Percentiles rank a stretch among this genome's conserved stretches.
Conservation (phyloP, 2,888 invertebrate species). For the Acleris literana region DNA sequence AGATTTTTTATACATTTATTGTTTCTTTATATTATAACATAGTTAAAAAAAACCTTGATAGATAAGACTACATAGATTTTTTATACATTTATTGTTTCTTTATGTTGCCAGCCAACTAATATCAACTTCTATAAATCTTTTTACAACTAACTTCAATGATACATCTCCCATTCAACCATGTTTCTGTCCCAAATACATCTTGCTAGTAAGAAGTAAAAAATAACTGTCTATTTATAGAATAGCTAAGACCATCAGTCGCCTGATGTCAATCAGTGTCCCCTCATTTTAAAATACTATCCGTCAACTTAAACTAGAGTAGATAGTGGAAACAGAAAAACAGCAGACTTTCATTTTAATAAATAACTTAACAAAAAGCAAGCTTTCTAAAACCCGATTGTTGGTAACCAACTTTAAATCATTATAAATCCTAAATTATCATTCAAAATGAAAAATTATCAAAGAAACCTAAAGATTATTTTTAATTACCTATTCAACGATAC, state of each 20-base stretch:
- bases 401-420: no score
- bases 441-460: no score
- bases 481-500: no score
- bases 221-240: conserved; percentile 33
- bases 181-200: conserved; percentile 17
- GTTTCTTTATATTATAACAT: no score
- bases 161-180: conserved; percentile 3
- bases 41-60: no score
- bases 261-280: conserved; percentile 61
- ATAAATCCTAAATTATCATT: no score
- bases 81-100: no score
- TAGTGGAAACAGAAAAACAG: conserved; percentile 13
- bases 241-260: conserved; percentile 47
- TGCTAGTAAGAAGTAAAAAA: conserved; percentile 18
- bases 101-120: background rate
- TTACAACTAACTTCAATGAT: conserved; percentile 6
- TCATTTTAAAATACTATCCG: conserved; percentile 60
- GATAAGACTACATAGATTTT: no score
- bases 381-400: no score
- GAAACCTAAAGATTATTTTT: no score
- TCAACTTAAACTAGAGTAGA: conserved; percentile 48
- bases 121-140: background rate
- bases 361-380: no score
- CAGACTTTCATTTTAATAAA: background rate
- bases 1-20: no score